Evolutionary conservation across 2,797 vertebrate genomes (phyloP).

Genomic region (Astyanax mexicanus): DNA sequence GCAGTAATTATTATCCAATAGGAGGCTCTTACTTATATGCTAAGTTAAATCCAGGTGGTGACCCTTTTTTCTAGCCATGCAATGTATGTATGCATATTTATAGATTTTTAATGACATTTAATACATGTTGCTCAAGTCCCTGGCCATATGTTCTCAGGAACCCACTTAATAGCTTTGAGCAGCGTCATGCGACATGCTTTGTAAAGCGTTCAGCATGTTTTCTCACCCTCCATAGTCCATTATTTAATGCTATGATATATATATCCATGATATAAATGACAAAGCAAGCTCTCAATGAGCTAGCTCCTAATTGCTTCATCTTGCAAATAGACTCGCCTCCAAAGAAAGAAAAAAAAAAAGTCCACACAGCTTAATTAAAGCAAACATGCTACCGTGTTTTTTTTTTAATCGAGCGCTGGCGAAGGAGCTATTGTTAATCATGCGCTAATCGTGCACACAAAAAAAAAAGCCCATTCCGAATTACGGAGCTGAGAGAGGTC

Average conservation of each 20-base stretch:
- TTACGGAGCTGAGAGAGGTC: slow-evolving; percentile 38
- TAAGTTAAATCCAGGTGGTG: too few species aligned
- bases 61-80: too few species aligned
- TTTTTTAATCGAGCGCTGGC: slow-evolving; percentile 60
- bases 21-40: too few species aligned
- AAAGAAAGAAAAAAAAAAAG: slow-evolving; percentile 48
- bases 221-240: not conserved
- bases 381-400: slow-evolving; percentile 43
- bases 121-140: not conserved
- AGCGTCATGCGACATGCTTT: not conserved
- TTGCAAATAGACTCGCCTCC: slow-evolving; percentile 65
- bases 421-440: slow-evolving; percentile 63
- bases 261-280: not conserved
- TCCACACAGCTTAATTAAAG: slow-evolving; percentile 73
- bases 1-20: too few species aligned
- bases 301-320: slow-evolving; percentile 69
- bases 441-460: slow-evolving; percentile 56
- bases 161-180: not conserved
- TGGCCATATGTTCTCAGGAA: not conserved
- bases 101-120: slow-evolving; percentile 2
- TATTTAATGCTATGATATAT: slow-evolving; percentile 7
- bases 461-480: slow-evolving; percentile 42
- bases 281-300: slow-evolving; percentile 17
- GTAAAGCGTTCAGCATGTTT: too few species aligned
- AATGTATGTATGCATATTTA: not conserved